phyloP scores from a whole-genome alignment of 2,113 vertebrate genomes.

The Anser brachyrhynchus region DNA sequence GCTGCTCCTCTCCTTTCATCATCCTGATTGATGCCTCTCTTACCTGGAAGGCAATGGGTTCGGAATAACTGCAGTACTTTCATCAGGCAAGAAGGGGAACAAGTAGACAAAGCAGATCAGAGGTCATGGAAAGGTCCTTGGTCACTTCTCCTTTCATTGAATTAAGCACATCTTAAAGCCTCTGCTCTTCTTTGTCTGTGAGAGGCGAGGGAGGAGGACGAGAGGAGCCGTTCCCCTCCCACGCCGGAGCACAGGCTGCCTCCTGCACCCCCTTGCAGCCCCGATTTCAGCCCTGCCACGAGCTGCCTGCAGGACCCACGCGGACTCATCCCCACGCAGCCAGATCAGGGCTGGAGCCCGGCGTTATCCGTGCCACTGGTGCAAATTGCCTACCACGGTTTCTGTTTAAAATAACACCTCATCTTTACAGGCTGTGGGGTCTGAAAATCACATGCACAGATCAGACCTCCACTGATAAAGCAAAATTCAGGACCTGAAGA shows the following conservation, averaged over 20 bases:
- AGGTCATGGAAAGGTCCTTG: background rate
- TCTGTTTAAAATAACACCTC: background rate
- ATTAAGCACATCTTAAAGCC: rapidly evolving
- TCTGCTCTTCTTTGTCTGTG: background rate
- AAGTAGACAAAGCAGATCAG: background rate
- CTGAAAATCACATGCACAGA: rapidly evolving
- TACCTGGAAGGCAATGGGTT: background rate
- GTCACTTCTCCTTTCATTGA: rapidly evolving
- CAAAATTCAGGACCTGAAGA: background rate
- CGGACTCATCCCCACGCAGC: background rate
- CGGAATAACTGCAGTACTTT: background rate
- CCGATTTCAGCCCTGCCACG: rapidly evolving
- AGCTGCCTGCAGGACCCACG: background rate
- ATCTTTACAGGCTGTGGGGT: background rate
- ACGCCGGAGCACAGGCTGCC: rapidly evolving
- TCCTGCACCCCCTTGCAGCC: background rate
- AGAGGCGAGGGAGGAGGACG: background rate
- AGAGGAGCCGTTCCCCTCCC: background rate
- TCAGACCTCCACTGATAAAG: background rate
- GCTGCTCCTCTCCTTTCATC: background rate
- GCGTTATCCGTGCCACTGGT: rapidly evolving
- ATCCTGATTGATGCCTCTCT: constrained; percentile 5
- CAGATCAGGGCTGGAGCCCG: rapidly evolving
- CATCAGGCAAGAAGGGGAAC: background rate
- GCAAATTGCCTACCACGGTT: rapidly evolving